phyloP scores from a whole-genome alignment of 2,888 invertebrate species.

The Actias luna region DNA sequence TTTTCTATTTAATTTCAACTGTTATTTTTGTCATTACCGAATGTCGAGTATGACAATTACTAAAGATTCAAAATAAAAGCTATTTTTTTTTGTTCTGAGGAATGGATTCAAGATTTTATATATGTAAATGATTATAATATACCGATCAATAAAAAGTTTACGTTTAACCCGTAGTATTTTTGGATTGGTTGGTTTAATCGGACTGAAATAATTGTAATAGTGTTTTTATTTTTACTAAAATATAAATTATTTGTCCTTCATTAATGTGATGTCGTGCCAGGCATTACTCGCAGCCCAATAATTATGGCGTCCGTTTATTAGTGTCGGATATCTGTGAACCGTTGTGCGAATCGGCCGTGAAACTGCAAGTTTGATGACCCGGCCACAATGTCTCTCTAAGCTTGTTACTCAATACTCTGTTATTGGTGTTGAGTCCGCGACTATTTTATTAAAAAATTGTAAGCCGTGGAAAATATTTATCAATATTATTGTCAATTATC shows the following conservation, averaged over 20 bases:
- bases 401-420: conserved; percentile 1
- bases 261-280: background rate
- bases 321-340: conserved; percentile 19
- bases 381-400: conserved; percentile 32
- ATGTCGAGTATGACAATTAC: too few species aligned
- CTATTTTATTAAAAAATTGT: conserved; percentile 19
- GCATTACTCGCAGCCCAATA: background rate
- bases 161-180: too few species aligned
- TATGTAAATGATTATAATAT: too few species aligned
- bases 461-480: background rate
- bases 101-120: too few species aligned
- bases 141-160: too few species aligned
- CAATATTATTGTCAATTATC: background rate
- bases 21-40: too few species aligned
- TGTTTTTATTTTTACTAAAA: background rate
- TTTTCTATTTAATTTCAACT: too few species aligned
- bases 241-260: background rate
- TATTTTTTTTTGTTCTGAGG: too few species aligned
- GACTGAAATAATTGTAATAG: background rate
- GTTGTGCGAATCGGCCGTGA: conserved; percentile 23
- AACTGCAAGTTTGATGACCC: conserved; percentile 51
- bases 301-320: background rate
- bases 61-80: too few species aligned
- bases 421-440: conserved; percentile 13
- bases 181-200: too few species aligned